Evolutionary conservation across 1,140 invertebrate species (phyloP), one percentile per base, ranked within the genome.

Genomic region (Riptortus pedestris): DNA sequence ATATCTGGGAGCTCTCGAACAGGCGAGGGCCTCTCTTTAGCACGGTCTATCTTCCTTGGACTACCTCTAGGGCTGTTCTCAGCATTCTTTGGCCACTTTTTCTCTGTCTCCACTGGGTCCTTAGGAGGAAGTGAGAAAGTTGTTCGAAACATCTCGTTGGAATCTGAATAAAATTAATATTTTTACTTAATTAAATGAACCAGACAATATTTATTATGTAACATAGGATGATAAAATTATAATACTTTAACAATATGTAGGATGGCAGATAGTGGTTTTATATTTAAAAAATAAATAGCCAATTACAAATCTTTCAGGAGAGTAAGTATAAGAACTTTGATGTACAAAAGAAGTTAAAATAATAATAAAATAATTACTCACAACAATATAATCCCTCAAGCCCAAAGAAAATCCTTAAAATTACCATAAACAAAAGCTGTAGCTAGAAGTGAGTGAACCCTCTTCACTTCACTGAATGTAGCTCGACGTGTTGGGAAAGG

Each of bases 401-500:
- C n/a, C n/a, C n/a, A n/a, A n/a, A n/a, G n/a, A n/a, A n/a, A n/a
- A n/a, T n/a, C n/a, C n/a, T n/a, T n/a, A n/a, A 62, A 27, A 24
- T 24, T 48, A 18, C 88, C 86, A 76, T 89, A 88, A 65, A 87
- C 80, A 72, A 85, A 83, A 58, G 90, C 76, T 52, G 81, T 82
- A n/a, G 82, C 78, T 3, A 94, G 72, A 61, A 86, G 77, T 43
- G 82, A 79, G 71, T 88, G 83, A 1, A 91, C 86, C 63, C 89
- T 77, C 72, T 85, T 80, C 0, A 91, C 82, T 79, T 93, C 91
- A 61, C 81, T 86, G 68, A 85, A 89, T 1, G 87, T 91, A 2
- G 91, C 85, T 69, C 89, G 79, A 68, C 84, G 79, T 0, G 91
- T 93, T 1, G 86, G 83, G 74, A 95, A 91, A 5, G 91, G 91